phyloP scores from a whole-genome alignment of 2,113 vertebrate genomes.

The Cyprinodon tularosa region DNA sequence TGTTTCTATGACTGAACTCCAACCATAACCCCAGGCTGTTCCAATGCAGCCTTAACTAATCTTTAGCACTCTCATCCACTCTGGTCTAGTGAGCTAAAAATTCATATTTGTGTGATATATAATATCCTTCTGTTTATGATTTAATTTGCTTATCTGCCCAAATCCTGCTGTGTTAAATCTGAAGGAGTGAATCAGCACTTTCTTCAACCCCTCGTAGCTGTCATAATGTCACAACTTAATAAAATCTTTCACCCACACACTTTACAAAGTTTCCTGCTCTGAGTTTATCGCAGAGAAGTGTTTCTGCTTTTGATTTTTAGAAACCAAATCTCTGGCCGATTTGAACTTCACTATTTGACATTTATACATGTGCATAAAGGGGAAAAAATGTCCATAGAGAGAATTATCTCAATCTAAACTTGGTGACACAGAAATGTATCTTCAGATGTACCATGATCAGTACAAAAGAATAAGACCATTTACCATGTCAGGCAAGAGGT shows the following conservation, averaged over 20 bases:
- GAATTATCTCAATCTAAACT: background rate
- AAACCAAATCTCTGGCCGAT: background rate
- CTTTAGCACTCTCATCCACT: conserved; percentile 18
- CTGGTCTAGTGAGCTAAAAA: conserved; percentile 24
- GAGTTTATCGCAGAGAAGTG: conserved; percentile 2
- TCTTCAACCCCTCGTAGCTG: conserved; percentile 36
- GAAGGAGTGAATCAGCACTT: background rate
- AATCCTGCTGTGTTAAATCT: conserved; percentile 24
- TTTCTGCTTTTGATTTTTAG: background rate
- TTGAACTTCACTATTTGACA: too few species aligned
- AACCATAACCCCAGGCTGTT: conserved; percentile 35
- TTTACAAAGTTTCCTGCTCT: conserved; percentile 11
- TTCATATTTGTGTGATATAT: conserved; percentile 30
- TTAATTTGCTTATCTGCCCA: conserved; percentile 36
- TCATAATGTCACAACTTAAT: conserved; percentile 30
- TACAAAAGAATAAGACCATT: too few species aligned
- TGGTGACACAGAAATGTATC: background rate
- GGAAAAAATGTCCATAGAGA: background rate
- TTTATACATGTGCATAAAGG: background rate
- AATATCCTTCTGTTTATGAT: conserved; percentile 26
- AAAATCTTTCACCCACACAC: conserved; percentile 30
- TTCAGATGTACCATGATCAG: background rate
- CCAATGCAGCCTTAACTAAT: conserved; percentile 41
- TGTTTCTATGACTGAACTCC: conserved; percentile 49
- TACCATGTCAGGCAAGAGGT: too few species aligned